phyloP scores from a whole-genome alignment of 2,797 vertebrate genomes.

The Sardinella longiceps region DNA sequence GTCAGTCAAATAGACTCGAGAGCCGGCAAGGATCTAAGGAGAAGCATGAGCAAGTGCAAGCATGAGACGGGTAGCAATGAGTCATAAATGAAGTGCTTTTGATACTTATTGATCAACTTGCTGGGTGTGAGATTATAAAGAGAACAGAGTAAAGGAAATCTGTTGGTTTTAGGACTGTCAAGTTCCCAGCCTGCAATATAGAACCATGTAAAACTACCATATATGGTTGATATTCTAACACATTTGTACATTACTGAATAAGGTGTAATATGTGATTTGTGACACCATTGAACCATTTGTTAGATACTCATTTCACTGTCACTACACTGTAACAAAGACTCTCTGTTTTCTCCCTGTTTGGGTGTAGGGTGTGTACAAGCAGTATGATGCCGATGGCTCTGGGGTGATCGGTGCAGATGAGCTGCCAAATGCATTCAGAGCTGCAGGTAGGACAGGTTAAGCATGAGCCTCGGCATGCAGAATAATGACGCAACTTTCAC shows the following conservation, averaged over 20 bases:
- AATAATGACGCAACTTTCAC: neutral
- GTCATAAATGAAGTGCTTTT: neutral
- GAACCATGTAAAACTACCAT: too few relatives aligned
- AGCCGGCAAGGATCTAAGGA: neutral
- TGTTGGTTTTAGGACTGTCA: neutral
- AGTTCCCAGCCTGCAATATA: neutral
- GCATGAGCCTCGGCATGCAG: neutral
- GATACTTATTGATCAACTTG: neutral
- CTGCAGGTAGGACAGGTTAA: conserved; percentile 77
- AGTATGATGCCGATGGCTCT: conserved; percentile 59
- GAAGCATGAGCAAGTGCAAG: neutral
- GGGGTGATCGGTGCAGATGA: conserved; percentile 79
- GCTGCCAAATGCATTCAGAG: conserved; percentile 79
- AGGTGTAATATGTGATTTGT: neutral
- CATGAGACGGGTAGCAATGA: neutral
- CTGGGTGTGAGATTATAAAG: neutral
- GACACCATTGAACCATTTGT: neutral
- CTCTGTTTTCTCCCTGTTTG: neutral
- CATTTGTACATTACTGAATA: neutral
- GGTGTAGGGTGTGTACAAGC: conserved; percentile 75
- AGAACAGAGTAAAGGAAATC: neutral
- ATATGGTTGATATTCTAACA: neutral
- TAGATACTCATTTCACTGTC: neutral
- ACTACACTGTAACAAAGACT: neutral
- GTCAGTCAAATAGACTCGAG: neutral